Evolutionary conservation across 2,797 vertebrate species (phyloP), one percentile per base, ranked within the genome.

Genomic region (Oreochromis mossambicus): DNA sequence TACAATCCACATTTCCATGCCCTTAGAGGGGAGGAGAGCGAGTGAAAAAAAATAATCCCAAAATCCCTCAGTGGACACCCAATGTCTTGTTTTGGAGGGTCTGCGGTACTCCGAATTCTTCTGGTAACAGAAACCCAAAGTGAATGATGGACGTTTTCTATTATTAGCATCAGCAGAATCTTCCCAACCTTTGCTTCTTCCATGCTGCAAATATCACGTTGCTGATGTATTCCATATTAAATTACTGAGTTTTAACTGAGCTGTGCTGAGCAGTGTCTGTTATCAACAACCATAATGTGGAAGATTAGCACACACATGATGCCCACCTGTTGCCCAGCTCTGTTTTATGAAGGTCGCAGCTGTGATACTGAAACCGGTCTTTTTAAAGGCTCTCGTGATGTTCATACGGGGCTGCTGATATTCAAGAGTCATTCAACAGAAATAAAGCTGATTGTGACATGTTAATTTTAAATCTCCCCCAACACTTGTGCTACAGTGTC

Each of bases 201-300:
- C 95, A 88, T 94, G 92, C 92, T 95, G 90, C 94, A 95, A 96
- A 97, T 96, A 96, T 96, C 96, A 95, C 94, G 91, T 95, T 95
- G 96, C 95, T 96, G 94, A 96, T 95, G 95, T 96, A 95, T 96
- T 96, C 95, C 92, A 89, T 96, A 96, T 97, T 96, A 95, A 95
- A 96, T 97, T 94, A 96, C 96, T 93, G 89, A 83, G 94, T 97
- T 97, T 96, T 96, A 96, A 96, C 93, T 81, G 94, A 94, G 96
- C 92, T 11, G 90, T 87, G 85, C 93, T 85, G 89, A 88, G 88
- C 91, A 94, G 92, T 89, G 94, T 93, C 95, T 94, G 95, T 94
- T 96, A 96, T 96, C 96, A 94, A 93, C 94, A 92, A 93, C 94
- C 95, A 96, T 96, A 97, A 96, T 96, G 96, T 96, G 93, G 95